Evolutionary conservation across 1,140 invertebrate species (phyloP).

Genomic region (Heterodera carotae): DNA sequence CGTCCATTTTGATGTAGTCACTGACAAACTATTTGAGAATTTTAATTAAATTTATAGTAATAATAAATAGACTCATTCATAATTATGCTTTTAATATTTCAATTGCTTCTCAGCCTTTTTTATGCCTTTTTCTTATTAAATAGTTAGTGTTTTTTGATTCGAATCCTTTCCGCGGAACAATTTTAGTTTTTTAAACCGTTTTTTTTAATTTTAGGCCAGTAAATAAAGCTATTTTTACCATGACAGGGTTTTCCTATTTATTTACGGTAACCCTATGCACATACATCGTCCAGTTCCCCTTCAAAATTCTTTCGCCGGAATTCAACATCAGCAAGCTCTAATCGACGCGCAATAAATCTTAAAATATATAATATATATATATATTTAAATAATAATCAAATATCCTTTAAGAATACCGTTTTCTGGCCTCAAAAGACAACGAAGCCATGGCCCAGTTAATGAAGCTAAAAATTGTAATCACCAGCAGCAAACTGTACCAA

Average conservation of each 20-base stretch:
- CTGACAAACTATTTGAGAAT: constrained; percentile 53
- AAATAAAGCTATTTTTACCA: no score
- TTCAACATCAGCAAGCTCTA: constrained; percentile 64
- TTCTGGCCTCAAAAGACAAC: constrained; percentile 55
- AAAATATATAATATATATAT: no score
- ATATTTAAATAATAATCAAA: no score
- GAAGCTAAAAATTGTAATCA: constrained; percentile 66
- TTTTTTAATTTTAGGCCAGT: no score
- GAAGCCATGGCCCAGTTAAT: constrained; percentile 55
- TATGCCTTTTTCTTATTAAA: no score
- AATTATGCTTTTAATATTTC: no score
- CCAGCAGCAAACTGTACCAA: constrained; percentile 69
- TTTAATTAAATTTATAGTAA: not conserved
- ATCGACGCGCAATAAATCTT: constrained; percentile 61
- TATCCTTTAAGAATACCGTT: constrained; percentile 35
- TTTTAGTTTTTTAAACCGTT: constrained; percentile 27
- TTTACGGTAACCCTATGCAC: no score
- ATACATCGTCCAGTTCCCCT: constrained; percentile 52
- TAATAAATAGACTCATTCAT: constrained; percentile 3
- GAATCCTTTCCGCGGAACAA: no score
- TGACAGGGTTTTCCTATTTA: no score
- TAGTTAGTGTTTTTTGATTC: no score
- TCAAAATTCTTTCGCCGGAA: constrained; percentile 50
- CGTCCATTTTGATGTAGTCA: constrained; percentile 62
- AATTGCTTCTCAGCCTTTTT: no score